Evolutionary conservation across 1,140 invertebrate species (phyloP), one percentile per base, ranked within the genome.

Genomic region (Pygmarrhopalites habei): DNA sequence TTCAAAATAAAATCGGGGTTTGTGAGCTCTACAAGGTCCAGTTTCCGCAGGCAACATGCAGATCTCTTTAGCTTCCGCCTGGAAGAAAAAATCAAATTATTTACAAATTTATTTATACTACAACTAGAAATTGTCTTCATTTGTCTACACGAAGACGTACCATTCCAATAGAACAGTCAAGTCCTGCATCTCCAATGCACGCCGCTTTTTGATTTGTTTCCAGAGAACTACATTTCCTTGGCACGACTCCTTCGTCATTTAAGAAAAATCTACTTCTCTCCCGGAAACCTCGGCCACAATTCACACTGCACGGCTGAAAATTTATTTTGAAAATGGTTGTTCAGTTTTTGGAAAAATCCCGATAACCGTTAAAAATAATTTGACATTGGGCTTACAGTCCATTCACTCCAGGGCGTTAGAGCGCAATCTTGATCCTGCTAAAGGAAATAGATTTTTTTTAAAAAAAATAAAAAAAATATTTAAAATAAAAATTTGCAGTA

Each of bases 1-100:
- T 66, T 81, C 78, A 67, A 79, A 83, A 70, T 79, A 80, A 85
- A 87, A 96, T 47, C 89, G 81, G 67, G 84, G 82, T 73, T 89
- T 90, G 68, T 82, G 81, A 1, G 88, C 89, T 56, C 86, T 80
- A 74, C 94, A 98, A 0, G 88, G 89, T 19, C 92, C 93, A 44
- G 75, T 74, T 49, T 90, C 85, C 1, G 80, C 74, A 32, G 82
- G 77, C 72, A 88, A 80, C 80, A 85, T 85, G 71, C 90, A 93
- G 41, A 90, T 84, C 55, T 85, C 87, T 53, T 70, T 71, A 29
- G 72, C 72, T 21, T 72, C 71, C 0, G 58, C 67, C n/a, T n/a
- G n/a, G n/a, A n/a, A n/a, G n/a, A n/a, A n/a, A n/a, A n/a, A n/a
- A n/a, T n/a, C n/a, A n/a, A n/a, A n/a, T n/a, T n/a, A n/a, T n/a